Percentiles rank a stretch among this genome's conserved stretches.
These are phyloP conservation scores for Triplophysa yarkandensis DNA, from an alignment of 2,797 vertebrate species.

Conservation along the genomic window DNA sequence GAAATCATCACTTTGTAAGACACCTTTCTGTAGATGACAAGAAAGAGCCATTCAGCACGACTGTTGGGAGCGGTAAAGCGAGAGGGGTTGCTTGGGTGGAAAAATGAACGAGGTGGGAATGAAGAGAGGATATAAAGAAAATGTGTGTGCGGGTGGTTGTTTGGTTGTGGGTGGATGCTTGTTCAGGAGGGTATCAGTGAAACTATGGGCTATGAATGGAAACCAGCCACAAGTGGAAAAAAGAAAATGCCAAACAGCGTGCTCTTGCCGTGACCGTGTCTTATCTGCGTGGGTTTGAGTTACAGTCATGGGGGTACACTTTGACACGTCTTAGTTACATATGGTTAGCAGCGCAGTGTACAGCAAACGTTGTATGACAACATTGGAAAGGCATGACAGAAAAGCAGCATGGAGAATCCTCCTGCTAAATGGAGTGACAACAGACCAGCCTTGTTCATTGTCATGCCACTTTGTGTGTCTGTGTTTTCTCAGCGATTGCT, in stretches of 20 bases:
- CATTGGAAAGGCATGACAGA: slow-evolving; percentile 40
- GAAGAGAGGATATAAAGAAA: slow-evolving; percentile 13
- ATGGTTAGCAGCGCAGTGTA: slow-evolving; percentile 43
- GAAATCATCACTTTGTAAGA: slow-evolving; percentile 52
- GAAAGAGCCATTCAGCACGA: slow-evolving; percentile 8
- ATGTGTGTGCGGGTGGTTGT: slow-evolving; percentile 12
- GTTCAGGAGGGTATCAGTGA: slow-evolving; percentile 34
- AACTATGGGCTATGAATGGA: slow-evolving; percentile 21
- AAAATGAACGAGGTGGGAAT: slow-evolving; percentile 12
- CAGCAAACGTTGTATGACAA: slow-evolving; percentile 44
- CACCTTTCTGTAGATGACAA: slow-evolving; percentile 55
- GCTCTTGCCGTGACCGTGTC: background rate
- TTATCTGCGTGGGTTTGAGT: slow-evolving; percentile 43
- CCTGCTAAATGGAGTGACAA: slow-evolving; percentile 50
- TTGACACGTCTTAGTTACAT: slow-evolving; percentile 53
- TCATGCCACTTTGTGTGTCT: slow-evolving; percentile 33
- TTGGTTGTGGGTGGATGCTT: slow-evolving; percentile 25
- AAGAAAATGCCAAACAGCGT: slow-evolving; percentile 1
- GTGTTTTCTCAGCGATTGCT: slow-evolving; percentile 24
- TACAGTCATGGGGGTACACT: slow-evolving; percentile 41
- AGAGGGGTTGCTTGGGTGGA: slow-evolving; percentile 17
- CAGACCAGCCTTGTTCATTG: slow-evolving; percentile 27
- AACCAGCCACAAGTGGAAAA: slow-evolving; percentile 30
- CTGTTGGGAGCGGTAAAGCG: slow-evolving; percentile 13
- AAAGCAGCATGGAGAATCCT: slow-evolving; percentile 35